These are phyloP conservation scores for Tychaedon coryphoeus DNA, from an alignment of 2,113 vertebrate genomes.

Conservation along the genomic window DNA sequence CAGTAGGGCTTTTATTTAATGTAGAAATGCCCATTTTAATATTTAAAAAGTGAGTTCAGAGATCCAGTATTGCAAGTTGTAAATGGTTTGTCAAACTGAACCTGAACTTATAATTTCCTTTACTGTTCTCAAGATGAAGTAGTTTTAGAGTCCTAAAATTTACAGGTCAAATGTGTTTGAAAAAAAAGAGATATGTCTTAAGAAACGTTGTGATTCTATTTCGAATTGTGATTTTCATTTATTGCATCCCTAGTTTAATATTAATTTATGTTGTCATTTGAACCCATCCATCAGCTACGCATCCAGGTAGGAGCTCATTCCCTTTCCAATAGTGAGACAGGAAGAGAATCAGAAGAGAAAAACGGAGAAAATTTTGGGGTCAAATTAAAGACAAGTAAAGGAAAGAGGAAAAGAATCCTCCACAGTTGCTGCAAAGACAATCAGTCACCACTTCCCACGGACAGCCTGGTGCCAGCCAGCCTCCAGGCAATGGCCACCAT, in stretches of 20 bases:
- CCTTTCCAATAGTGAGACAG: fast-evolving
- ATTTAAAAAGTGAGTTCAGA: neutral
- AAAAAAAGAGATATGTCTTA: neutral
- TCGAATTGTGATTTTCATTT: slow-evolving; percentile 43
- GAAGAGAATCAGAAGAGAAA: neutral
- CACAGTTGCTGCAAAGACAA: fast-evolving
- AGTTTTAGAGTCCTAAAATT: neutral
- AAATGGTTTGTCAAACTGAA: neutral
- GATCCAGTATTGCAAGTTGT: neutral
- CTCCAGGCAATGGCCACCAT: neutral
- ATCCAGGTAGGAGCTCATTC: neutral
- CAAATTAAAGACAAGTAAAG: neutral
- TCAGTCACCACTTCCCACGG: neutral
- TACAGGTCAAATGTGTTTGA: neutral
- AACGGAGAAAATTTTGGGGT: neutral
- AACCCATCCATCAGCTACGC: neutral
- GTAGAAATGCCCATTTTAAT: neutral
- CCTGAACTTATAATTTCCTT: neutral
- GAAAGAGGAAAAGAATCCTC: neutral
- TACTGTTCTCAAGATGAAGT: neutral
- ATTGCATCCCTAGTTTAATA: slow-evolving; percentile 12
- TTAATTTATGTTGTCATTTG: neutral
- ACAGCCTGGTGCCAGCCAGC: neutral
- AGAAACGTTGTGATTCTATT: slow-evolving; percentile 32
- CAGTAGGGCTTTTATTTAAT: neutral